phyloP scores from a whole-genome alignment of 2,888 invertebrate species.

The Galerucella nymphaeae region DNA sequence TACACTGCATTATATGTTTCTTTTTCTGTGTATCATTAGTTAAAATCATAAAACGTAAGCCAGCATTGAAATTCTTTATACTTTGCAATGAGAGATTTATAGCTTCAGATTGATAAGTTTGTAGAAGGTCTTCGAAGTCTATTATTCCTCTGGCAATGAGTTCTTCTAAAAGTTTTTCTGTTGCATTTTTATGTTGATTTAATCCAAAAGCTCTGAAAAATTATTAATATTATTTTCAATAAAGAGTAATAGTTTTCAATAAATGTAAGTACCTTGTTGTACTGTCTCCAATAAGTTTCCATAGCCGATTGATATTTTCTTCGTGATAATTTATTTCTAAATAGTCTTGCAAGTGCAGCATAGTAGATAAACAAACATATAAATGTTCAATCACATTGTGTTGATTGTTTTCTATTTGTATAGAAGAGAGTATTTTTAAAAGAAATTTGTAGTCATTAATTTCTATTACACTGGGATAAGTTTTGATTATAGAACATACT shows the following conservation, averaged over 20 bases:
- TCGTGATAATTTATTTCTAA: conserved; percentile 7
- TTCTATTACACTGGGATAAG: conserved; percentile 63
- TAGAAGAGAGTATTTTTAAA: conserved; percentile 61
- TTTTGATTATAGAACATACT: conserved; percentile 59
- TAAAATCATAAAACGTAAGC: conserved; percentile 55
- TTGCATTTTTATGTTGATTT: conserved; percentile 63
- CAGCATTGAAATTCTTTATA: conserved; percentile 60
- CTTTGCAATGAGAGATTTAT: conserved; percentile 61
- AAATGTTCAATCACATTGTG: conserved; percentile 44
- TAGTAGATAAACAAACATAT: conserved; percentile 45
- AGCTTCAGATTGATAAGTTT: conserved; percentile 62
- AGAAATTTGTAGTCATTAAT: conserved; percentile 59
- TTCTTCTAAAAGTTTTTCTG: conserved; percentile 64
- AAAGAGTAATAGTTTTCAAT: too few relatives aligned
- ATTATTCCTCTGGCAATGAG: conserved; percentile 60
- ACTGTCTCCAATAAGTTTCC: conserved; percentile 47
- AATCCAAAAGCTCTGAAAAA: conserved; percentile 64
- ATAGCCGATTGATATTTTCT: conserved; percentile 43
- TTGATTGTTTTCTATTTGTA: conserved; percentile 48
- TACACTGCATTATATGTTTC: conserved; percentile 51
- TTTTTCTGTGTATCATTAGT: conserved; percentile 54
- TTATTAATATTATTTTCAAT: too few relatives aligned
- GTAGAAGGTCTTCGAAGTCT: conserved; percentile 58
- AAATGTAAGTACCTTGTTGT: conserved; percentile 39
- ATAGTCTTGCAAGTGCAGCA: conserved; percentile 42